phyloP scores from a whole-genome alignment of 2,797 vertebrate species.

The Sebastes paucispinis region DNA sequence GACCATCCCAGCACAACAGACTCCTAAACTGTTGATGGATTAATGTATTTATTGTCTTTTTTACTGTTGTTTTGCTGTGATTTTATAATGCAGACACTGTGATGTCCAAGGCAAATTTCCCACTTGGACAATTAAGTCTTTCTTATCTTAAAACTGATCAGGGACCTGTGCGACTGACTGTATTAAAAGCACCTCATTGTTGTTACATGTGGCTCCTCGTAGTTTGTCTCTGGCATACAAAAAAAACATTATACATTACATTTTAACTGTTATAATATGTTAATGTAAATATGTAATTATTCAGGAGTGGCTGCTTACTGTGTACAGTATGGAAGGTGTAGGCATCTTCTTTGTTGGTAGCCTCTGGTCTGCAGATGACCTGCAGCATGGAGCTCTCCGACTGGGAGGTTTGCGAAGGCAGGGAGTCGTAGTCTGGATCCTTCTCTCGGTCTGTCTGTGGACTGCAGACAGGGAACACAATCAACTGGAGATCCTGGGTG shows the following conservation, averaged over 20 bases:
- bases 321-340: constrained; percentile 87
- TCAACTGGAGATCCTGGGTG: neutral
- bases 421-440: constrained; percentile 86
- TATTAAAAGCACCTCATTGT: too few species aligned
- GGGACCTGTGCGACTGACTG: too few species aligned
- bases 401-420: constrained; percentile 90
- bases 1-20: neutral
- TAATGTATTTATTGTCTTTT: neutral
- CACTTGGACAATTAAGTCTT: too few species aligned
- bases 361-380: constrained; percentile 96
- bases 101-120: neutral
- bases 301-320: constrained; percentile 69
- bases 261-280: neutral
- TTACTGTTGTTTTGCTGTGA: neutral
- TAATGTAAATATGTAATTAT: too few species aligned
- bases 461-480: constrained; percentile 56
- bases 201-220: too few species aligned
- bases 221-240: neutral
- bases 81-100: neutral
- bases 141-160: too few species aligned
- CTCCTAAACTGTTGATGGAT: neutral
- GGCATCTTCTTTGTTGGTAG: constrained; percentile 86
- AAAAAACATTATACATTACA: neutral
- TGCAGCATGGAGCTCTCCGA: constrained; percentile 97
- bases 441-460: constrained; percentile 86